A percentile compares a stretch with the other conserved stretches of the same genome.
Conservation (phyloP, 2,888 invertebrate genomes). For the Lasioglossum lativentre region DNA sequence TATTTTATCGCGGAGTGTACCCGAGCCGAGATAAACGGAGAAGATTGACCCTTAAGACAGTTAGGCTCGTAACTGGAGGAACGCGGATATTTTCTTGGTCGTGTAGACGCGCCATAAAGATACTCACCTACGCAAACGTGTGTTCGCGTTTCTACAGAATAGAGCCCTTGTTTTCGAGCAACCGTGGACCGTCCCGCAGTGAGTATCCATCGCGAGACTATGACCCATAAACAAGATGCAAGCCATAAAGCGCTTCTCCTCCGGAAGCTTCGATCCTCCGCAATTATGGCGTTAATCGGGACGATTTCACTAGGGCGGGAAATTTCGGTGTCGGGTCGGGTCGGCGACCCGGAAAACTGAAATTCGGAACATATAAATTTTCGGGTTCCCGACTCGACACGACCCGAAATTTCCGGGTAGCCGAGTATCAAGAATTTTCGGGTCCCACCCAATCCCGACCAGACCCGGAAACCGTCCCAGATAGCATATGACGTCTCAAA, state of each 20-base stretch:
- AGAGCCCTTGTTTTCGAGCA: slow-evolving; percentile 20
- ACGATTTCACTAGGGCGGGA: not conserved
- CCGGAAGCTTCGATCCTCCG: slow-evolving; percentile 23
- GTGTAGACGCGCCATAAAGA: slow-evolving; percentile 21
- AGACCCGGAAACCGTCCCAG: no score
- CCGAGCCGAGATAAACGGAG: not conserved
- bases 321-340: no score
- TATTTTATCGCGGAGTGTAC: not conserved
- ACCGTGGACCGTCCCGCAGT: not conserved
- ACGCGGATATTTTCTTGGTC: not conserved
- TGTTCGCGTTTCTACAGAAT: slow-evolving; percentile 3
- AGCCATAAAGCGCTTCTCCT: not conserved
- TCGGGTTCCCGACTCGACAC: no score
- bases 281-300: slow-evolving; percentile 42
- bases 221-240: not conserved
- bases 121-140: slow-evolving; percentile 28
- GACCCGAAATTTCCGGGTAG: no score
- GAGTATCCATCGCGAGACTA: not conserved
- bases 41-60: slow-evolving; percentile 9
- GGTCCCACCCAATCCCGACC: no score
- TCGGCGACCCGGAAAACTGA: no score
- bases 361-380: no score
- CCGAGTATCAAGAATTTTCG: no score
- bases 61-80: not conserved
- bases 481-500: no score